Percentiles rank a stretch among this genome's conserved stretches.
These are phyloP conservation scores for Channallabes apus DNA, from an alignment of 2,797 vertebrate genomes.

Conservation along the genomic window DNA sequence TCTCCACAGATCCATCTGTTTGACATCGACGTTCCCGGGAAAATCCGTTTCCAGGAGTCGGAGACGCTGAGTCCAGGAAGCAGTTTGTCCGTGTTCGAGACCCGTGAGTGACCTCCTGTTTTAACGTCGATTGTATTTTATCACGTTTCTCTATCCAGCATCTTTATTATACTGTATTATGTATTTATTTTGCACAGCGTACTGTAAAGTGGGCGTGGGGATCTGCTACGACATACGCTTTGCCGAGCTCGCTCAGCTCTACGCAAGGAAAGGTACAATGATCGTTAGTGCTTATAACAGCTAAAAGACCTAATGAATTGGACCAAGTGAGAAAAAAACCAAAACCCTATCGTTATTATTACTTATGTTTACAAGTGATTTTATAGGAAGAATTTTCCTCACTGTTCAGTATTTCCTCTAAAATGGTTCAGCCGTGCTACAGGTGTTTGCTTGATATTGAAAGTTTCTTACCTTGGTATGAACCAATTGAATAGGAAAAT, in stretches of 20 bases:
- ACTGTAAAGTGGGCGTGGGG: conserved; percentile 94
- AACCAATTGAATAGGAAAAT: too few species aligned
- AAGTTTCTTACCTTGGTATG: too few species aligned
- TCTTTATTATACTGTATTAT: not conserved
- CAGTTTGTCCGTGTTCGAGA: conserved; percentile 87
- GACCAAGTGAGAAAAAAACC: not conserved
- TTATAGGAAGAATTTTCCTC: not conserved
- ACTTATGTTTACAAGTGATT: not conserved
- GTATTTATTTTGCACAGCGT: conserved; percentile 73
- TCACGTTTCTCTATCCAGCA: not conserved
- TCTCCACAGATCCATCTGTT: conserved; percentile 89
- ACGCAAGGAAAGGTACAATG: conserved; percentile 82
- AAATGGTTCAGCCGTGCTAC: too few species aligned
- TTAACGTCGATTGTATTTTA: not conserved
- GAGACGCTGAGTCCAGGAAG: conserved; percentile 88
- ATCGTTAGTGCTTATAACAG: not conserved
- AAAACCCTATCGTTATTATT: not conserved
- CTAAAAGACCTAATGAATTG: not conserved
- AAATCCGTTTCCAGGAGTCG: conserved; percentile 95
- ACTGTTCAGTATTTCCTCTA: not conserved
- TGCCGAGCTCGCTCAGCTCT: conserved; percentile 93
- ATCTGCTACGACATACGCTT: conserved; percentile 98
- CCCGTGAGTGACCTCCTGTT: conserved; percentile 76
- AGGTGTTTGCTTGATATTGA: too few species aligned
- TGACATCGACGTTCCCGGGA: conserved; percentile 92